Evolutionary conservation across 1,140 invertebrate species (phyloP).

Genomic region (Hycleus phaleratus): DNA sequence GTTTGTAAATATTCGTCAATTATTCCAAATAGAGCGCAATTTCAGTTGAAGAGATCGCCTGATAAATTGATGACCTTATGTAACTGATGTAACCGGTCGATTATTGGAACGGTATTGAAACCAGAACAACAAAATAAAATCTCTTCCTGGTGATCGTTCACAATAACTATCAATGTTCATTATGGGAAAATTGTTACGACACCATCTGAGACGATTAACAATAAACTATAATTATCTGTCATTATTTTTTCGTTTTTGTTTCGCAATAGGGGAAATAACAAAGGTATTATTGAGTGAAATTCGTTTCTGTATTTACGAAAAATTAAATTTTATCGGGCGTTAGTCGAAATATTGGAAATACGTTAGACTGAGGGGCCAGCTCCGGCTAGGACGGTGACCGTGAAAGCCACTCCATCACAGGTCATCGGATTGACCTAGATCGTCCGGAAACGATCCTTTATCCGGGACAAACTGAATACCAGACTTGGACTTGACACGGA

Average conservation of each 20-base stretch:
- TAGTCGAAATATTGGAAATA: background rate
- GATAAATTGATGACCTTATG: too few relatives aligned
- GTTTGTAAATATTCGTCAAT: background rate
- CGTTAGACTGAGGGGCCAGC: background rate
- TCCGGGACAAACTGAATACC: slow-evolving; percentile 28
- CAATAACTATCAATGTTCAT: slow-evolving; percentile 3
- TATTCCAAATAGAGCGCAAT: background rate
- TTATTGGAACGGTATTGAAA: slow-evolving; percentile 10
- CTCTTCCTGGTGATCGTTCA: slow-evolving; percentile 11
- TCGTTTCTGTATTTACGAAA: background rate
- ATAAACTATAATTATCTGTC: background rate
- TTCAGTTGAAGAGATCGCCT: background rate
- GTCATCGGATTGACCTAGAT: slow-evolving; percentile 27
- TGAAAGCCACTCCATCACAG: slow-evolving; percentile 20
- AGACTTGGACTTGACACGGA: slow-evolving; percentile 27
- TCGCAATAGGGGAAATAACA: background rate
- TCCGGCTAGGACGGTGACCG: slow-evolving; percentile 20
- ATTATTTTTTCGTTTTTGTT: background rate
- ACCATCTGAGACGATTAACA: slow-evolving; percentile 1
- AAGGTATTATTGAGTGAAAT: too few relatives aligned
- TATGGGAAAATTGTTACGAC: slow-evolving; percentile 4
- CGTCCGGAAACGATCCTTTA: slow-evolving; percentile 21
- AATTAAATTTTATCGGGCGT: background rate
- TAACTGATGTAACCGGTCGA: slow-evolving; percentile 9
- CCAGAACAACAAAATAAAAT: slow-evolving; percentile 2